Base-by-base conservation (phyloP, 2,888 invertebrate genomes). In the Lasiommata megera region DNA sequence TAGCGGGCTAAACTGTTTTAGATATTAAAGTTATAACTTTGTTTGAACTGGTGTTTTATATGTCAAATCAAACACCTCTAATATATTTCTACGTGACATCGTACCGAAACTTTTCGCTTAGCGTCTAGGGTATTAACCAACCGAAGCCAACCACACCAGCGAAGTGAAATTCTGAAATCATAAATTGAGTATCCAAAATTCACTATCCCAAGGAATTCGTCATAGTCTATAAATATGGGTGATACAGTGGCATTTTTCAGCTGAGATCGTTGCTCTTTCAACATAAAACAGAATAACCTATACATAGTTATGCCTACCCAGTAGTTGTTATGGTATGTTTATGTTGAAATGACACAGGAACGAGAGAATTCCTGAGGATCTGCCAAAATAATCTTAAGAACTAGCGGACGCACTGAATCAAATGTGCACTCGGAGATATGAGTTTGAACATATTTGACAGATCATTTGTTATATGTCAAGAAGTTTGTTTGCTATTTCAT, bases 381-480 rank as follows among this genome's bases (percentile, higher is more conserved):
- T 74, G 76, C 77, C 76, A 78, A 70, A 68, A 67, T 51, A 68
- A 61, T 59, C 59, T 60, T 56, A 40, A 61, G 59, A 60, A 55
- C 56, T 57, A 59, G 51, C 56, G 57, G 54, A 60, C 56, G 54
- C 61, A 40, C 62, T 63, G 62, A 57, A 63, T 66, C 54, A 63
- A 36, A 59, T 56, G 53, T 65, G 61, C 61, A 61, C 23, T 29
- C 31, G 38, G 50, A 55, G 56, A 58, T 52, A 43, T 54, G 55
- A 58, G 44, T 54, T 60, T 54, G 48, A 58, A 54, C 47, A 36
- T 37, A 36, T 59, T 38, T 56, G 61, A 63, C 58, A 56, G 54
- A 36, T 44, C 41, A 63, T 60, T 63, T 58, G 47, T 52, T 48
- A 58, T 44, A 17, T 47, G 57, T 52, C 56, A 41, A 44, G 23